Percentiles rank a stretch among this genome's conserved stretches.
These are phyloP conservation scores for Entelurus aequoreus DNA, from an alignment of 2,113 vertebrate genomes.

Conservation along the genomic window DNA sequence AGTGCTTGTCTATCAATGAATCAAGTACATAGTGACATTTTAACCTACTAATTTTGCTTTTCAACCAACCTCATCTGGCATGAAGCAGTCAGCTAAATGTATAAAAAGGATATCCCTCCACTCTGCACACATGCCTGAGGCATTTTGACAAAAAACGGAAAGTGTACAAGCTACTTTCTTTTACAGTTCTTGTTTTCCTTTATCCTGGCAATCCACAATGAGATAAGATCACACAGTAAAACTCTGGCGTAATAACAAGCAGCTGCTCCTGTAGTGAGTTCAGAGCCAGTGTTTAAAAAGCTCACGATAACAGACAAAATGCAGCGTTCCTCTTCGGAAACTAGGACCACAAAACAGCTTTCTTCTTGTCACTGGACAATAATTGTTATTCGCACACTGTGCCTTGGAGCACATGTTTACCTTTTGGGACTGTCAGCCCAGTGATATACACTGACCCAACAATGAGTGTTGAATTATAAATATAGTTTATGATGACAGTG, in stretches of 20 bases:
- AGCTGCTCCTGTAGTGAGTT: constrained; percentile 68
- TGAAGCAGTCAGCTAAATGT: background rate
- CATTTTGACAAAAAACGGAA: constrained; percentile 26
- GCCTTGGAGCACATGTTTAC: background rate
- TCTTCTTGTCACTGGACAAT: constrained; percentile 4
- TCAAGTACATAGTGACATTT: background rate
- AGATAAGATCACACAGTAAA: constrained; percentile 71
- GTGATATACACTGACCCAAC: no score
- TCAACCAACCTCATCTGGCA: background rate
- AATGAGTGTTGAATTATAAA: no score
- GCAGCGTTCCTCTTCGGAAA: constrained; percentile 39
- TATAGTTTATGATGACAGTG: no score
- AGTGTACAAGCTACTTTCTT: constrained; percentile 42
- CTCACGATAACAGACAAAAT: constrained; percentile 55
- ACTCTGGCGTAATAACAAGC: constrained; percentile 67
- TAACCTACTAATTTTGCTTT: background rate
- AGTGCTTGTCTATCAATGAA: no score
- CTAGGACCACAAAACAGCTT: constrained; percentile 26
- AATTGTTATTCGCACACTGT: constrained; percentile 11
- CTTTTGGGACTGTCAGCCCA: no score
- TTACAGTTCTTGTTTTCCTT: constrained; percentile 52
- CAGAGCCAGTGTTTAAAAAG: constrained; percentile 54
- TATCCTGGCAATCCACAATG: constrained; percentile 41
- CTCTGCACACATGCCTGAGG: constrained; percentile 15
- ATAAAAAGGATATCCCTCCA: background rate